Evolutionary conservation across 1,140 invertebrate genomes (phyloP), one percentile per base, ranked within the genome.

Genomic region (Drosophila arawakana): DNA sequence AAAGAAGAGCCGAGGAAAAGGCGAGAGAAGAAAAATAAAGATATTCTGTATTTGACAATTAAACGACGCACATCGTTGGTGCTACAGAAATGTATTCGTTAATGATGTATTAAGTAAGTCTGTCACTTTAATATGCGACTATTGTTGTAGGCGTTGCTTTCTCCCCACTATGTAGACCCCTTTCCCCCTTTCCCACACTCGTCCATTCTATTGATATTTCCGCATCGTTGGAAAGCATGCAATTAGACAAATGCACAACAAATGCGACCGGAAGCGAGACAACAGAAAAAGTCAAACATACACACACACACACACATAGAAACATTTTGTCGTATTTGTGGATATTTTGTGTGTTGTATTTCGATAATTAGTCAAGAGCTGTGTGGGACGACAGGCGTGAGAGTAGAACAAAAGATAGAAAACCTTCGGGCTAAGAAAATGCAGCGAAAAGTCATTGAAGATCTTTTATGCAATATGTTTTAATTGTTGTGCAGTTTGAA

Each of bases 231-330:
- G 63, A 81, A 30, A 61, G 54, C 47, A 49, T 70, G 82, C 82
- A 85, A 85, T 81, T 85, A 86, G 70, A 70, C 49, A 85, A 85
- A 78, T 81, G 72, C 71, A 85, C 63, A 63, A 85, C 63, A 63
- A 67, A 68, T 52, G 43, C 54, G 52, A 73, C 76, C 80, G 80
- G 80, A 82, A 82, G 55, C n/a, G 3, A 30, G 30, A 34, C 30
- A 55, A 34, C 70, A 52, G 35, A 37, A 44, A 44, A 70, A 70
- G 46, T 57, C 59, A 41, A 47, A 73, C 50, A 65, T 13, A 57
- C 50, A 15, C 11, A 80, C 55, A 37, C 13, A 21, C 18, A 21
- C 1, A 21, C 18, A 18, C 2, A 18, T 2, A 18, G 18, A 18
- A 18, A 18, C 8, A 49, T 61, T 66, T 61, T 63, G 61, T 34